A percentile compares a stretch with the other conserved stretches of the same genome.
phyloP scores from a whole-genome alignment of 2,113 vertebrate genomes.

The Canis aureus region DNA sequence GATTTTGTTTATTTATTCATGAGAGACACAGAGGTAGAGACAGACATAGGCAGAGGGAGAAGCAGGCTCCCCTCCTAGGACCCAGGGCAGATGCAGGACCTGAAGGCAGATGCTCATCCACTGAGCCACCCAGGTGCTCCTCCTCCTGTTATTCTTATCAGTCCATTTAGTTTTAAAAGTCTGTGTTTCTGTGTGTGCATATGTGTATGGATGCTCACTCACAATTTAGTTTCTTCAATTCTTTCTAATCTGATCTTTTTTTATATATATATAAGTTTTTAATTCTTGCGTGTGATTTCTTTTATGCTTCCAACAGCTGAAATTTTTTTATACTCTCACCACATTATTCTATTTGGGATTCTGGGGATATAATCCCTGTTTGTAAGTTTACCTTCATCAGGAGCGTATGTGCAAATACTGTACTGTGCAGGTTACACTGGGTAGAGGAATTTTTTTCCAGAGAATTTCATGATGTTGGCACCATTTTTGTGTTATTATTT shows the following conservation, averaged over 20 bases:
- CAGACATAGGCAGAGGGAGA: no score
- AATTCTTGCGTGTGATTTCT: background rate
- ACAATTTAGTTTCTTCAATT: background rate
- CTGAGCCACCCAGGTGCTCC: no score
- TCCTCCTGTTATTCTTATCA: background rate
- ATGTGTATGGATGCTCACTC: background rate
- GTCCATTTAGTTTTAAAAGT: constrained; percentile 25
- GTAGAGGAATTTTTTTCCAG: background rate
- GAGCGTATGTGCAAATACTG: background rate
- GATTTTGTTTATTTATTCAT: no score
- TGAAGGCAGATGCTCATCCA: no score
- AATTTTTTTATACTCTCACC: background rate
- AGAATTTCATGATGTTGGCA: background rate
- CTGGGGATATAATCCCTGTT: background rate
- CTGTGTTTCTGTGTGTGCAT: background rate
- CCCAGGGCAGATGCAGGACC: no score
- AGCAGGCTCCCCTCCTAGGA: no score
- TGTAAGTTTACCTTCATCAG: background rate
- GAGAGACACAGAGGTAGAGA: no score
- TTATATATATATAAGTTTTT: background rate
- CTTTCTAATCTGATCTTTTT: background rate
- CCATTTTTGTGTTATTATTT: constrained; percentile 11
- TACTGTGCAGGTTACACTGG: background rate
- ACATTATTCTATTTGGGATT: background rate
- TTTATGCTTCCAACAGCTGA: background rate